Evolutionary conservation across 2,888 invertebrate genomes (phyloP), one percentile per base, ranked within the genome.

Genomic region (Drosophila merina): DNA sequence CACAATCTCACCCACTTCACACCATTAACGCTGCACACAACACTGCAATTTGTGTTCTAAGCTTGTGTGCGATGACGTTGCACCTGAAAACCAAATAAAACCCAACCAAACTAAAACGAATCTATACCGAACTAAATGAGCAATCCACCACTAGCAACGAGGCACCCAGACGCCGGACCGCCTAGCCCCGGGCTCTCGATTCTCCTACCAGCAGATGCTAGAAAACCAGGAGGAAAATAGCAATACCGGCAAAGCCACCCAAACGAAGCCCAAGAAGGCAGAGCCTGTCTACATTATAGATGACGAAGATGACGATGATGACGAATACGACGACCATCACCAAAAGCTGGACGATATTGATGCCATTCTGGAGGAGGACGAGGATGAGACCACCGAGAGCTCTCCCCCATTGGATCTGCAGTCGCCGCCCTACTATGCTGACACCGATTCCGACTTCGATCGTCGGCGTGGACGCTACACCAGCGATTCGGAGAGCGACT

Each of bases 401-500:
- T 71, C 82, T 3, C 77, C 83, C 0, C 83, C 79, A 3, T 28
- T 63, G 9, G 88, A 86, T 8, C 20, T 84, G 10, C 83, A 76
- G 38, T 88, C 88, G 7, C 77, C 86, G 0, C 81, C 87, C 1
- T 81, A 79, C 0, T 88, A 82, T 26, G 68, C 69, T 0, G 89
- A 89, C 59, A 88, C 89, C 1, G 90, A 90, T 57, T 90, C 89
- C 0, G 89, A 90, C 56, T 86, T 76, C 12, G 89, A 90, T 25
- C 77, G 83, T 10, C 73, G 76, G 0, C 81, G 77, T 1, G 80
- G 75, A 0, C 89, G 88, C 2, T 89, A 89, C 50, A 87, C 85
- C 26, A 91, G 90, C 60, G 90, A 91, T 52, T 90, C 91, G 4
- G 91, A 91, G 66, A 90, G 88, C 57, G 91, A 91, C 52, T 86